phyloP scores from a whole-genome alignment of 2,888 invertebrate genomes.

The Galerucella calmariensis region DNA sequence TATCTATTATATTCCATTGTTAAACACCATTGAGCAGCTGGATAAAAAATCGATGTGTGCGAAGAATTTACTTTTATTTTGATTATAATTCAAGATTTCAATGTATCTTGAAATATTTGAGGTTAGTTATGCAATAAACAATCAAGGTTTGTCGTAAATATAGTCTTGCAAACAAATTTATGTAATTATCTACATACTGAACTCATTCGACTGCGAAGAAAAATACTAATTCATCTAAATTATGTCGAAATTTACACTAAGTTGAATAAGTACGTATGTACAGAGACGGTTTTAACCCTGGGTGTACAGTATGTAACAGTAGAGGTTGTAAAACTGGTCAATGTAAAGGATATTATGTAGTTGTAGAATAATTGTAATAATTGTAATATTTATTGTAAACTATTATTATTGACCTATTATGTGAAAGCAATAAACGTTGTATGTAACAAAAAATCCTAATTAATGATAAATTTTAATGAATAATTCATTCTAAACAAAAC shows the following conservation, averaged over 20 bases:
- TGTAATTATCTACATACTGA: neutral
- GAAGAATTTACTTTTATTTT: neutral
- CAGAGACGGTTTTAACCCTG: neutral
- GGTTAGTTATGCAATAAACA: conserved; percentile 9
- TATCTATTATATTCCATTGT: neutral
- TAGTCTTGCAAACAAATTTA: neutral
- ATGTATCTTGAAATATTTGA: neutral
- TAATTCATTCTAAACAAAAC: too few relatives aligned
- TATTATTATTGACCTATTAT: too few relatives aligned
- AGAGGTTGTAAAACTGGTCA: too few relatives aligned
- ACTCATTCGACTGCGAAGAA: neutral
- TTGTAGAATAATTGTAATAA: too few relatives aligned
- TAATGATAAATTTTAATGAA: too few relatives aligned
- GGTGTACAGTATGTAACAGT: too few relatives aligned
- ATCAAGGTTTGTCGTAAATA: conserved; percentile 14
- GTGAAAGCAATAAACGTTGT: too few relatives aligned
- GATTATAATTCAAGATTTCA: neutral
- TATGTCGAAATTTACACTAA: neutral
- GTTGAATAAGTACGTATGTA: neutral
- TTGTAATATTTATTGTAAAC: too few relatives aligned
- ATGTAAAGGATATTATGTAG: too few relatives aligned
- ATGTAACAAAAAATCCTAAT: too few relatives aligned
- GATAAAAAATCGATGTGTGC: neutral
- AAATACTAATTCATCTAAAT: neutral
- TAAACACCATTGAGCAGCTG: neutral